These are phyloP conservation scores for Amphilophus citrinellus DNA, from an alignment of 2,113 vertebrate species.

Conservation along the genomic window DNA sequence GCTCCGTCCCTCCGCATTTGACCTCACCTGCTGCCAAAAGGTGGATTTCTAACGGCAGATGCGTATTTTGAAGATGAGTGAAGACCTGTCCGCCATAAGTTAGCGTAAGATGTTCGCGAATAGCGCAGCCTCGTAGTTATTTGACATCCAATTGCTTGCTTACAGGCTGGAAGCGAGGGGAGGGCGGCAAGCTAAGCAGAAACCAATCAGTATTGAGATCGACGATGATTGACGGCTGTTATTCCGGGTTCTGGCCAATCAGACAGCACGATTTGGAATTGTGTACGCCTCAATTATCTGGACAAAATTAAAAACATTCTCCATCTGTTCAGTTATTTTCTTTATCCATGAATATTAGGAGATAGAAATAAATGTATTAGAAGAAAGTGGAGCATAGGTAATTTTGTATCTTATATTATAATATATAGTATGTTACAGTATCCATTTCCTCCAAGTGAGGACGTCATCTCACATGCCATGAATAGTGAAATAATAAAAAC, in stretches of 20 bases:
- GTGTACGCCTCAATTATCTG: background rate
- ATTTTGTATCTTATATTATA: background rate
- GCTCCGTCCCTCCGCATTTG: slow-evolving; percentile 69
- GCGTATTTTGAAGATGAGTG: background rate
- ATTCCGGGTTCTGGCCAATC: slow-evolving; percentile 51
- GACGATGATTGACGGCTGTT: slow-evolving; percentile 35
- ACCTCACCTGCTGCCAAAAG: slow-evolving; percentile 81
- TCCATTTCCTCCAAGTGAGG: background rate
- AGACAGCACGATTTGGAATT: background rate
- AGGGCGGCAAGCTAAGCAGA: background rate
- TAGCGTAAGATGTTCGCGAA: slow-evolving; percentile 72
- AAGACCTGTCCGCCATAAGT: background rate
- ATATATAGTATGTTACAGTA: background rate
- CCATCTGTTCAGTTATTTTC: background rate
- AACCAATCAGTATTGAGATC: slow-evolving; percentile 73
- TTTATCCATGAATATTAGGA: background rate
- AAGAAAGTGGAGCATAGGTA: background rate
- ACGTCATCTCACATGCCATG: background rate
- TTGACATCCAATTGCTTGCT: slow-evolving; percentile 8
- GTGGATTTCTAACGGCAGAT: slow-evolving; percentile 44
- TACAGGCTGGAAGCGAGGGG: background rate
- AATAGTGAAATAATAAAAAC: background rate
- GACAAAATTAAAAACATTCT: background rate
- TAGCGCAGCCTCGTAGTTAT: slow-evolving; percentile 34
- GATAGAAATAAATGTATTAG: background rate